These are phyloP conservation scores for Chrysina gloriosa DNA, from an alignment of 2,888 invertebrate species.

Conservation along the genomic window DNA sequence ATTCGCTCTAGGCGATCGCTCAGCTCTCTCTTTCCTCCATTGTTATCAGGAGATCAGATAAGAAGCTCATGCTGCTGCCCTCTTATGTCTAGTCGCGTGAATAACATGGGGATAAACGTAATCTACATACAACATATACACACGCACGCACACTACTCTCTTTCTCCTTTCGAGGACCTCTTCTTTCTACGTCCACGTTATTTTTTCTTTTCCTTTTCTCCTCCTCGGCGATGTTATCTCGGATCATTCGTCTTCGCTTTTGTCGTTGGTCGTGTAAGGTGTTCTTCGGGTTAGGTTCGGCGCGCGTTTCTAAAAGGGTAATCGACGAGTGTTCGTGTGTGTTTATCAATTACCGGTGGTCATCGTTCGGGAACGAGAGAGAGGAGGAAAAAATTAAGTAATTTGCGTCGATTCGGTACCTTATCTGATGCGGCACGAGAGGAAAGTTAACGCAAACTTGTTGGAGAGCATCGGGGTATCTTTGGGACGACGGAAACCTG, in stretches of 20 bases:
- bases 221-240: constrained; percentile 29
- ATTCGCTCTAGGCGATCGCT: constrained; percentile 18
- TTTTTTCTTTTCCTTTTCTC: constrained; percentile 4
- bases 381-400: constrained; percentile 38
- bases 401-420: constrained; percentile 29
- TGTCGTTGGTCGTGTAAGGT: constrained; percentile 31
- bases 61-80: constrained; percentile 37
- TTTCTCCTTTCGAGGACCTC: too few relatives aligned
- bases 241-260: constrained; percentile 32
- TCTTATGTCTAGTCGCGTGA: constrained; percentile 42
- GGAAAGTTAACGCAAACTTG: not conserved
- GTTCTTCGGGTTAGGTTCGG: constrained; percentile 14
- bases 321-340: constrained; percentile 14
- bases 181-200: not conserved
- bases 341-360: constrained; percentile 28
- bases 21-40: constrained; percentile 32
- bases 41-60: constrained; percentile 43
- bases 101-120: constrained; percentile 39
- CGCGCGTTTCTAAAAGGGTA: constrained; percentile 8
- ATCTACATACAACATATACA: constrained; percentile 34
- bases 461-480: too few relatives aligned
- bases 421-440: constrained; percentile 32
- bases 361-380: not conserved
- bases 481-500: too few relatives aligned
- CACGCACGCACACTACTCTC: not conserved